These are phyloP conservation scores for Chaetodon trifascialis DNA, from an alignment of 2,113 vertebrate species.

Conservation along the genomic window DNA sequence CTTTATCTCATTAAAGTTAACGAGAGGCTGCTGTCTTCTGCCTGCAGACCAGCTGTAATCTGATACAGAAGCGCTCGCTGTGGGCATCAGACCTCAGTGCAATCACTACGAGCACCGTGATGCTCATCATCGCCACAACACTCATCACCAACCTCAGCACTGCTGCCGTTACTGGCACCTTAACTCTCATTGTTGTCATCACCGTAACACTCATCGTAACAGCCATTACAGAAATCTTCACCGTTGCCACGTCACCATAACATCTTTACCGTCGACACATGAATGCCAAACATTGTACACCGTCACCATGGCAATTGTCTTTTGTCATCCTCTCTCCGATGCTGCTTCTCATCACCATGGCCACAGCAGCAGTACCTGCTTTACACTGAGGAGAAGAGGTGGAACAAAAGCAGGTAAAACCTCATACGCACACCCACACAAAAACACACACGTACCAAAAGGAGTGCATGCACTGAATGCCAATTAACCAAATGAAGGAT, in stretches of 20 bases:
- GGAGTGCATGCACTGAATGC: constrained; percentile 49
- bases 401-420: constrained; percentile 59
- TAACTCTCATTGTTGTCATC: constrained; percentile 22
- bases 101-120: not conserved
- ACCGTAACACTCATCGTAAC: constrained; percentile 21
- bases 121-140: constrained; percentile 20
- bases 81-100: constrained; percentile 40
- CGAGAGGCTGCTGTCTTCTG: constrained; percentile 77
- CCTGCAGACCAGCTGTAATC: constrained; percentile 72
- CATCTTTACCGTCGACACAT: constrained; percentile 17
- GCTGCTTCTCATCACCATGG: constrained; percentile 66
- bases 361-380: constrained; percentile 58
- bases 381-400: constrained; percentile 19
- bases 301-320: constrained; percentile 69
- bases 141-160: constrained; percentile 8
- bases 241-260: not conserved
- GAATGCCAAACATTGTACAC: constrained; percentile 41
- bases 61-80: constrained; percentile 60
- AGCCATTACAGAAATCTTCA: constrained; percentile 24
- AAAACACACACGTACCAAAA: not conserved
- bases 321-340: constrained; percentile 54
- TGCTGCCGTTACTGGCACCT: not conserved
- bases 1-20: constrained; percentile 83
- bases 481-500: constrained; percentile 74
- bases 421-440: not conserved